Base-by-base conservation (phyloP, 2,888 invertebrate species). In the Incurvaria masculella region DNA sequence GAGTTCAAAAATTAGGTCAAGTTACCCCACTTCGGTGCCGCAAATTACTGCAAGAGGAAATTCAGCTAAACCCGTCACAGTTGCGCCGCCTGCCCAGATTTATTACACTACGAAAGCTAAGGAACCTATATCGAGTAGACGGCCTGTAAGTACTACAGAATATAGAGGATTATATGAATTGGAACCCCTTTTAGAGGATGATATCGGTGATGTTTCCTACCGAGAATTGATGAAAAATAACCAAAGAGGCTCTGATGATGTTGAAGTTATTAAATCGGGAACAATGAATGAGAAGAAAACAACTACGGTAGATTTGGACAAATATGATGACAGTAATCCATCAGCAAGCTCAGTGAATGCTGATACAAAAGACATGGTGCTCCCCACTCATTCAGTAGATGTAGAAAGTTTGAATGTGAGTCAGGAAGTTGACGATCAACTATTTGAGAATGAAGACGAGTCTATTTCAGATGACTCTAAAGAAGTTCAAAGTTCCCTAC, bases 131-230 rank as follows among this genome's bases (percentile, higher is more conserved):
- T 56, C 59, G 4, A 62, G 60, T 50, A 56, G 55, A 41, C 53
- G 58, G 5, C 50, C 53, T 39, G 45, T 50, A 21, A 55, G 56
- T 18, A 72, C 75, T 17, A 78, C 76, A 8, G 79, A 79, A 64
- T 74, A 72, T 52, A 79, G 76, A 58, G 68, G 71, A n/a, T 60
- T 79, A 41, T 62, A 81, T 55, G 81, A 82, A 58, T 66, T 83
- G 55, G 82, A 82, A 59, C 80, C 82, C 8, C 62, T 83, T 48
- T 68, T 83, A 23, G 82, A 83, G 65, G 83, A 82, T 57, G 80
- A 81, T 42, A 79, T 81, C 48, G 78, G 80, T 56, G 79, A 80
- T 51, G 61, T 73, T 42, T 68, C 75, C 23, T 79, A 76, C 52
- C 72, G 74, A 54, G 78, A 79, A 56, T 57, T 78, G 33, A 72